Conservation (phyloP, 2,797 vertebrate genomes). For the Emydoidea blandingii region DNA sequence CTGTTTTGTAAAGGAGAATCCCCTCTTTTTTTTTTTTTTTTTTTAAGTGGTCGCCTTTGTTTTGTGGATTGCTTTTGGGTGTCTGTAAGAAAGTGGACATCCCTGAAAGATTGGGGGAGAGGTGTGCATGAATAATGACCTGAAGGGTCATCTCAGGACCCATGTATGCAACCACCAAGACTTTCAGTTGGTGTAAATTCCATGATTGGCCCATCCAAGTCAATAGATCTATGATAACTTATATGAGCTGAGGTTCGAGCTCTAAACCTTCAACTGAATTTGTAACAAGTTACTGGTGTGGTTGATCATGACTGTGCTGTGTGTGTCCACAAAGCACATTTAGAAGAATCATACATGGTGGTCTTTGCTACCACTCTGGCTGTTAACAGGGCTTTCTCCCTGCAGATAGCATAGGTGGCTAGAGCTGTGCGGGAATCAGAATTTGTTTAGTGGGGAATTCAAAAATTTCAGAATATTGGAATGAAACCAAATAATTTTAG, state of each 20-base stretch:
- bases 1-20: conserved; percentile 34
- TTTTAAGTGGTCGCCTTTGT: background rate
- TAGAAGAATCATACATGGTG: fast-evolving
- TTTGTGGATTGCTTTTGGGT: conserved; percentile 43
- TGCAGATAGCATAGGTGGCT: too few species aligned
- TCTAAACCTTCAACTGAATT: background rate
- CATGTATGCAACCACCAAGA: background rate
- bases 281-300: background rate
- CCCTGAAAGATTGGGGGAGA: background rate
- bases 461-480: background rate
- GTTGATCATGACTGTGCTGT: background rate
- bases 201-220: background rate
- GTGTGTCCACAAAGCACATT: too few species aligned
- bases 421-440: too few species aligned
- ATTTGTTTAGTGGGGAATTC: too few species aligned
- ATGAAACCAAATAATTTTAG: too few species aligned
- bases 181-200: background rate
- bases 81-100: conserved; percentile 13
- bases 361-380: background rate
- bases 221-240: background rate
- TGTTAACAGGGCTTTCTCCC: too few species aligned
- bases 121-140: background rate
- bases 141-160: conserved; percentile 5
- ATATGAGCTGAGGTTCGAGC: background rate
- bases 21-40: too few species aligned